Conservation (phyloP, 2,888 invertebrate genomes). For the Chydorus sphaericus region DNA sequence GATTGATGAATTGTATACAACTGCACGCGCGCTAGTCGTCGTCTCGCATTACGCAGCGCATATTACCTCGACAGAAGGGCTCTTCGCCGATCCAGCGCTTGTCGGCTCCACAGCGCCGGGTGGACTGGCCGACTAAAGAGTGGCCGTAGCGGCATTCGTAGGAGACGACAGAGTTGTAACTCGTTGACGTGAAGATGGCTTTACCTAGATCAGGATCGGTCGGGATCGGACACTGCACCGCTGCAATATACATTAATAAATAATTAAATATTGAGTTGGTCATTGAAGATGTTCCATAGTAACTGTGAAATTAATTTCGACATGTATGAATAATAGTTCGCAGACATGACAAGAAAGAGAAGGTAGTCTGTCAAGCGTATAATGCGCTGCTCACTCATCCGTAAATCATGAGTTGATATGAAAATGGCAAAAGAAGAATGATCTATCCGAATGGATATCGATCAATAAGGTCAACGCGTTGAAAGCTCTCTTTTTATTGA, state of each 20-base stretch:
- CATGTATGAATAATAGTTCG: too few species aligned
- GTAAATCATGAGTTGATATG: too few species aligned
- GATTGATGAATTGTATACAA: neutral
- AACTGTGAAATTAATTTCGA: too few species aligned
- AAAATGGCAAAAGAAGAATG: too few species aligned
- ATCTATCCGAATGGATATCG: too few species aligned
- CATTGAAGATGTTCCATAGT: too few species aligned
- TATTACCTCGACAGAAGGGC: constrained; percentile 77
- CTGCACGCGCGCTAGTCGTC: neutral
- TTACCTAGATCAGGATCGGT: constrained; percentile 84
- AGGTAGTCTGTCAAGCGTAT: too few species aligned
- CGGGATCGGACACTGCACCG: constrained; percentile 85
- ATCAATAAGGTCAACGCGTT: too few species aligned
- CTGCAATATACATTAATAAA: constrained; percentile 44
- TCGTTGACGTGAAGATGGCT: constrained; percentile 79
- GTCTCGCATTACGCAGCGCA: neutral
- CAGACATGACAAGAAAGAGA: too few species aligned
- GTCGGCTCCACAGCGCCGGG: constrained; percentile 83
- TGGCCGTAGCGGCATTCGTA: constrained; percentile 94
- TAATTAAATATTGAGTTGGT: too few species aligned
- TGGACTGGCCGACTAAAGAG: constrained; percentile 74
- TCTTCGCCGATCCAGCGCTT: constrained; percentile 87
- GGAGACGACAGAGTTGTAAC: constrained; percentile 86
- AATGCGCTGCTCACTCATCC: too few species aligned
- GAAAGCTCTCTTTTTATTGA: neutral